Evolutionary conservation across 92 coral and sea anemone species (phyloP).

Genomic region (Siderastrea radians): DNA sequence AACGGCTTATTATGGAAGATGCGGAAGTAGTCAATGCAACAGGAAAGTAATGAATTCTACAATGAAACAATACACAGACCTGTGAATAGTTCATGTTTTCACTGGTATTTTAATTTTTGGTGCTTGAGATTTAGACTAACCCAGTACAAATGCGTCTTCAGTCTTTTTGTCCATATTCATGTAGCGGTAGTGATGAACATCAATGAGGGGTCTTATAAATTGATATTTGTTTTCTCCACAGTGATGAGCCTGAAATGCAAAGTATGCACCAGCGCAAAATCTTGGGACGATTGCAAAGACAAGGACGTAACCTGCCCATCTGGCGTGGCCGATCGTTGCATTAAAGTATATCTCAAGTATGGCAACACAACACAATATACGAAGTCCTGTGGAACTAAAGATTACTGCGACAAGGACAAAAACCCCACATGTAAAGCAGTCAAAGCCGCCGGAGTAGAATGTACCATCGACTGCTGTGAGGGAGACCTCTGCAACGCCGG

Average conservation of each 20-base stretch:
- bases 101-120: no score
- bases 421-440: not conserved
- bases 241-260: conserved; percentile 18
- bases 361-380: not conserved
- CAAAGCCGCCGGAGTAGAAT: not conserved
- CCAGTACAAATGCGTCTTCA: no score
- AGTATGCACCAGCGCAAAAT: not conserved
- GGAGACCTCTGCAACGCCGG: conserved; percentile 23
- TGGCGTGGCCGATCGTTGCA: not conserved
- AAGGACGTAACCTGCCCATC: not conserved
- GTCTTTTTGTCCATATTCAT: no score
- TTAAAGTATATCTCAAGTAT: not conserved
- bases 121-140: no score
- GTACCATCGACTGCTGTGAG: not conserved
- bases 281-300: conserved; percentile 7
- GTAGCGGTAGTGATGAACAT: no score
- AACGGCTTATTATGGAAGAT: no score
- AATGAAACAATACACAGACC: no score
- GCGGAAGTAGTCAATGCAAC: no score
- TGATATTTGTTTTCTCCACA: not conserved
- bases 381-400: not conserved
- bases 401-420: not conserved
- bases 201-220: no score
- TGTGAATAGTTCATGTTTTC: no score
- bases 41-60: no score